Conservation (phyloP, 2,888 invertebrate species). For the Adineta ricciae region DNA sequence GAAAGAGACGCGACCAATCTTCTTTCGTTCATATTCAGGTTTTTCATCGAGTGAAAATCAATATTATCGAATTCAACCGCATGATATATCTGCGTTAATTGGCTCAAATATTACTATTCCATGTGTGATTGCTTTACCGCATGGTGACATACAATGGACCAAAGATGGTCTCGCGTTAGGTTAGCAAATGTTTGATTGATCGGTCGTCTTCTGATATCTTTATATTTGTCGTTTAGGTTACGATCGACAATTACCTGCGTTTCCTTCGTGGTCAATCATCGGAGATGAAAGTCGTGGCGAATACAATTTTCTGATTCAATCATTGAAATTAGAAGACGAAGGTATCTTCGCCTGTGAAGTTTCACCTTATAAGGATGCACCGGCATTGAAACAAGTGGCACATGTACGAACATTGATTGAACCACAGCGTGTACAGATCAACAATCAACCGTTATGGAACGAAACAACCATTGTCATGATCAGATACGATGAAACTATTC, state of each 20-base stretch:
- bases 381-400: neutral
- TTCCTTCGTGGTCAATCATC: slow-evolving; percentile 70
- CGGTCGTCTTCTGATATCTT: too few species aligned
- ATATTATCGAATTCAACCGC: slow-evolving; percentile 23
- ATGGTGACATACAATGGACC: slow-evolving; percentile 80
- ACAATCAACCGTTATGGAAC: neutral
- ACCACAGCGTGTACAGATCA: neutral
- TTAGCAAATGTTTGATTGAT: too few species aligned
- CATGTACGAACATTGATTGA: neutral
- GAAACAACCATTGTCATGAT: neutral
- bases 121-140: slow-evolving; percentile 24
- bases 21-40: neutral
- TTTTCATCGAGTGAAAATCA: slow-evolving; percentile 6
- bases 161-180: slow-evolving; percentile 83
- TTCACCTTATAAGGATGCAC: slow-evolving; percentile 62
- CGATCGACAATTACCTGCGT: slow-evolving; percentile 58
- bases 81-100: slow-evolving; percentile 24
- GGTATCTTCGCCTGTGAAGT: slow-evolving; percentile 94
- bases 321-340: slow-evolving; percentile 79
- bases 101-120: slow-evolving; percentile 24
- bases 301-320: slow-evolving; percentile 76
- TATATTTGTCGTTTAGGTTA: slow-evolving; percentile 46
- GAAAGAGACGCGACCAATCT: neutral
- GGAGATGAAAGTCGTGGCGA: slow-evolving; percentile 72
- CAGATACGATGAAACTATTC: neutral